These are phyloP conservation scores for Varanus salvator DNA, from an alignment of 2,113 vertebrate species.

Conservation along the genomic window DNA sequence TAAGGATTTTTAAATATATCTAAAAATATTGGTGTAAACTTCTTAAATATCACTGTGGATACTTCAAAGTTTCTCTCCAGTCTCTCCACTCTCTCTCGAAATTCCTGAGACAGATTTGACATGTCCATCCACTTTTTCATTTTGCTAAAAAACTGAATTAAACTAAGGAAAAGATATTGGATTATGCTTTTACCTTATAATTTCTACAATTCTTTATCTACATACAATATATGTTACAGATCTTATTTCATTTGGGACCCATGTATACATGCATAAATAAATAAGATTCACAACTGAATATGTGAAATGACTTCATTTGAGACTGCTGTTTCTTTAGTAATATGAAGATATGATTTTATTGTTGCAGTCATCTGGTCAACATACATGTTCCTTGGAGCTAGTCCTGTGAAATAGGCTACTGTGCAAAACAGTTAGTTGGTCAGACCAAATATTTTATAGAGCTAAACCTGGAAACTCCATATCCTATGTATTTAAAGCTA, in stretches of 20 bases:
- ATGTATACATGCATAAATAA: not conserved
- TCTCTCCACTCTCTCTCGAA: constrained; percentile 88
- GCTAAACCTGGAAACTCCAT: not conserved
- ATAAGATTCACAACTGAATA: not conserved
- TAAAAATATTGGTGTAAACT: constrained; percentile 98
- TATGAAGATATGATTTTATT: not conserved
- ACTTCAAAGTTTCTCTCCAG: constrained; percentile 98
- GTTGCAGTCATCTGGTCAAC: not conserved
- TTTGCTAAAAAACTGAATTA: constrained; percentile 99
- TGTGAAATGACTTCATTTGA: not conserved
- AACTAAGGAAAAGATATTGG: constrained; percentile 73
- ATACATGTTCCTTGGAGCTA: not conserved
- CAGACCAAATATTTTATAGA: not conserved
- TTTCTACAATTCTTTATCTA: not conserved
- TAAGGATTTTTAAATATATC: constrained; percentile 93
- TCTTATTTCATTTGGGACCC: not conserved
- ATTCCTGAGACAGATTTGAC: constrained; percentile 90
- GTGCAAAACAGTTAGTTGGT: not conserved
- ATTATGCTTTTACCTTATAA: not conserved
- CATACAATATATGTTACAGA: not conserved
- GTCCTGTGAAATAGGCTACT: not conserved
- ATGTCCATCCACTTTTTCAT: constrained; percentile 99
- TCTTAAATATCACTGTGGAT: constrained; percentile 95
- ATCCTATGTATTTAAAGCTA: not conserved
- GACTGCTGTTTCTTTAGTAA: not conserved